Evolutionary conservation across 2,888 invertebrate genomes (phyloP), one percentile per base, ranked within the genome.

Genomic region (Pogonocherus hispidulus): DNA sequence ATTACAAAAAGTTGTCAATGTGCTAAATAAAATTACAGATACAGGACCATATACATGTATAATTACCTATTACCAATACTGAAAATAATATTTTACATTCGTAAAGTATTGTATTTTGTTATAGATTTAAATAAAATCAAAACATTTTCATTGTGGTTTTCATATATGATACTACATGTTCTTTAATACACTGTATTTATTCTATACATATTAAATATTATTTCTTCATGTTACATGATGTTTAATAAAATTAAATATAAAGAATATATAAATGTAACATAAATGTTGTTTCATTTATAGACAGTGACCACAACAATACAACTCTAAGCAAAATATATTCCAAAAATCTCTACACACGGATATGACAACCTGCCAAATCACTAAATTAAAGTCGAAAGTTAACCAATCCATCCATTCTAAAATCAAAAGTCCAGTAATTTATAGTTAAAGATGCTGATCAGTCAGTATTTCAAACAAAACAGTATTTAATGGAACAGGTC

Each of bases 181-280:
- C 67, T 66, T 67, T 47, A 67, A 67, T 46, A 67, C 62, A 63
- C 64, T 67, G 60, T 69, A 69, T 69, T 69, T 54, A 69, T 69
- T 66, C 69, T 69, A 69, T 63, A 66, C 11, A 70, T 70, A 64
- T 63, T 64, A 37, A 62, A 65, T 72, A 72, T 72, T 70, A 68
- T 76, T 71, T 71, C 74, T 74, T 70, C 75, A 74, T 74, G 71
- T 74, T 76, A 76, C 63, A 72, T 70, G 70, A 73, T 75, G 74
- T 76, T 75, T 72, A 74, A 70, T 75, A 64, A 41, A 74, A 74
- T 71, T 68, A 73, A 27, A 63, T 66, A 69, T 69, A 69, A 69
- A 69, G 59, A 63, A 18, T 47, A 57, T 46, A 59, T 49, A 59
- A 44, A 59, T 49, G 47, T 59, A 47, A 27, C 41, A 41, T 41